phyloP scores from a whole-genome alignment of 2,797 vertebrate species.

The Jordanella pulchra region DNA sequence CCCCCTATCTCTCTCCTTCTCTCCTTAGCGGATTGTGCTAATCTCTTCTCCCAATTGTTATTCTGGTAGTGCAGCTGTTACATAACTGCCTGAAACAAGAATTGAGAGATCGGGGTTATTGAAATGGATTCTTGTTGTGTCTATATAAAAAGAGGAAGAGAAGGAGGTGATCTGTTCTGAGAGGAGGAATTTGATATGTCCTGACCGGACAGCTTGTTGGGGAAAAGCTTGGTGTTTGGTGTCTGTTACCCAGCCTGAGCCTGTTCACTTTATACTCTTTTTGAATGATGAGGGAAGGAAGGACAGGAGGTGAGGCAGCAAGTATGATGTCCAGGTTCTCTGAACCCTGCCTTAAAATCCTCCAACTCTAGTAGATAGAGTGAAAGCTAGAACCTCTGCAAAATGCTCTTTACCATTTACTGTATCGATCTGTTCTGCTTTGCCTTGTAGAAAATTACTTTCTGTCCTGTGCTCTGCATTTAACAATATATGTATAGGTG shows the following conservation, averaged over 20 bases:
- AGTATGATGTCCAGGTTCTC: slow-evolving; percentile 61
- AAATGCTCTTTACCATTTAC: slow-evolving; percentile 31
- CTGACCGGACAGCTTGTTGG: slow-evolving; percentile 40
- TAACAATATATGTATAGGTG: slow-evolving; percentile 10
- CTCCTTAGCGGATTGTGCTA: slow-evolving; percentile 64
- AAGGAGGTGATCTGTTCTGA: slow-evolving; percentile 19
- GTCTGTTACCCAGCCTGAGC: slow-evolving; percentile 39
- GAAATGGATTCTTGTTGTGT: slow-evolving; percentile 60
- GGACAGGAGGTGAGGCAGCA: slow-evolving; percentile 39
- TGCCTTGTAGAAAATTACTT: slow-evolving; percentile 16
- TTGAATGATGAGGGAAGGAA: slow-evolving; percentile 46
- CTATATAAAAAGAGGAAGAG: slow-evolving; percentile 42
- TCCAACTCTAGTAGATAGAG: slow-evolving; percentile 34
- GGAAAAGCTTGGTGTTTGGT: slow-evolving; percentile 46
- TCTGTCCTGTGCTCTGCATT: slow-evolving; percentile 20
- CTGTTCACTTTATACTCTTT: slow-evolving; percentile 60
- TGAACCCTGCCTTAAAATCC: slow-evolving; percentile 38
- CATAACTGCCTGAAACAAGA: slow-evolving; percentile 65
- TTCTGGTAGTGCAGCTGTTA: slow-evolving; percentile 74
- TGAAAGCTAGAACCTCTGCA: slow-evolving; percentile 40
- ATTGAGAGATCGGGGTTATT: slow-evolving; percentile 69
- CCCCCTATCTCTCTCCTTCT: slow-evolving; percentile 37
- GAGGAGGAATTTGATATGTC: slow-evolving; percentile 52
- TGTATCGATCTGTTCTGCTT: slow-evolving; percentile 43
- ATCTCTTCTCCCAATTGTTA: slow-evolving; percentile 76